Percentiles rank a stretch among this genome's conserved stretches.
These are phyloP conservation scores for Lasius platythorax DNA, from an alignment of 2,888 invertebrate genomes.

Conservation along the genomic window DNA sequence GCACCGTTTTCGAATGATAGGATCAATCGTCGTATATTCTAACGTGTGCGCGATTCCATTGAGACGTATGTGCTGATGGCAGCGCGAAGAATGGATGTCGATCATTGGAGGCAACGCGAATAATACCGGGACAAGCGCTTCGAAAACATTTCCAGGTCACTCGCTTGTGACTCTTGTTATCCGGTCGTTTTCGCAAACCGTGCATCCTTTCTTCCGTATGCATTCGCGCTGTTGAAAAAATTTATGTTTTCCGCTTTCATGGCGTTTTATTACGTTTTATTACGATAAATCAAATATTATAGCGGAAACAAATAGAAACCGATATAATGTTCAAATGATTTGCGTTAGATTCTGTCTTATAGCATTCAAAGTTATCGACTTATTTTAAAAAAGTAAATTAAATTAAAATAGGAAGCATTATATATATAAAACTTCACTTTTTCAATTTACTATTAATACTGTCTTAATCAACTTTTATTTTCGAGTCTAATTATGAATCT, in stretches of 20 bases:
- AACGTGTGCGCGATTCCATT: constrained; percentile 18
- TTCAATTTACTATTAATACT: neutral
- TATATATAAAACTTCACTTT: neutral
- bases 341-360: neutral
- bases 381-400: neutral
- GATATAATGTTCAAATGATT: neutral
- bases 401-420: neutral
- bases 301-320: neutral
- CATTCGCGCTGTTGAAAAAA: neutral
- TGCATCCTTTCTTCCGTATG: neutral
- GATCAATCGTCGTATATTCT: constrained; percentile 34
- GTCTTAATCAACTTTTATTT: constrained; percentile 5
- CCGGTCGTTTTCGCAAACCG: neutral
- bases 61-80: constrained; percentile 30
- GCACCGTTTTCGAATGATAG: constrained; percentile 28
- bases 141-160: constrained; percentile 47
- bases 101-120: constrained; percentile 20
- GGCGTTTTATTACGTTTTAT: neutral
- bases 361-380: neutral
- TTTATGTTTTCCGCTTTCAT: neutral
- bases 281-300: neutral
- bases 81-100: constrained; percentile 30
- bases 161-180: neutral
- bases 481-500: neutral
- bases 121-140: neutral